These are phyloP conservation scores for Rosalia funebris DNA, from an alignment of 2,888 invertebrate genomes.

Conservation along the genomic window DNA sequence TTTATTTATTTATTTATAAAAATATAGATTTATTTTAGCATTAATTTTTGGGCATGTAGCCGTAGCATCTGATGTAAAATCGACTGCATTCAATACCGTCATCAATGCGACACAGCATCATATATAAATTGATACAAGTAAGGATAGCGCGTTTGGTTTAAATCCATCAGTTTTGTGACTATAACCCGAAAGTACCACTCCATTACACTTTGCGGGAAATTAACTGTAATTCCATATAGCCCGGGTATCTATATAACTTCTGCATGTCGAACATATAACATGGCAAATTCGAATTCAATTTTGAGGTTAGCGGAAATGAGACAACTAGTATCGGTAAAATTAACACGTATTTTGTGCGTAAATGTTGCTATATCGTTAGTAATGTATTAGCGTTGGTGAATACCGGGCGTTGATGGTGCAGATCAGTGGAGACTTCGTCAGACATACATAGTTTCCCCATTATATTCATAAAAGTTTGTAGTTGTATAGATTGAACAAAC, in stretches of 20 bases:
- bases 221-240: constrained; percentile 6
- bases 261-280: neutral
- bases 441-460: too few relatives aligned
- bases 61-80: too few relatives aligned
- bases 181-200: constrained; percentile 9
- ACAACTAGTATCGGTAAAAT: neutral
- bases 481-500: neutral
- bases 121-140: neutral
- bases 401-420: too few relatives aligned
- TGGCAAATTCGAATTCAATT: constrained; percentile 11
- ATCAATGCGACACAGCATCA: too few relatives aligned
- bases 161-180: constrained; percentile 11
- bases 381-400: too few relatives aligned
- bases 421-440: too few relatives aligned
- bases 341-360: neutral
- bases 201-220: constrained; percentile 11
- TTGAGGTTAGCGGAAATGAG: constrained; percentile 8
- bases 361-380: too few relatives aligned
- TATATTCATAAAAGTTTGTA: neutral
- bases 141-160: neutral
- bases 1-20: too few relatives aligned
- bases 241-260: constrained; percentile 3
- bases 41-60: too few relatives aligned
- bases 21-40: too few relatives aligned
- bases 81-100: too few relatives aligned